These are phyloP conservation scores for Myotis davidii DNA, from an alignment of 2,113 vertebrate species.

Conservation along the genomic window DNA sequence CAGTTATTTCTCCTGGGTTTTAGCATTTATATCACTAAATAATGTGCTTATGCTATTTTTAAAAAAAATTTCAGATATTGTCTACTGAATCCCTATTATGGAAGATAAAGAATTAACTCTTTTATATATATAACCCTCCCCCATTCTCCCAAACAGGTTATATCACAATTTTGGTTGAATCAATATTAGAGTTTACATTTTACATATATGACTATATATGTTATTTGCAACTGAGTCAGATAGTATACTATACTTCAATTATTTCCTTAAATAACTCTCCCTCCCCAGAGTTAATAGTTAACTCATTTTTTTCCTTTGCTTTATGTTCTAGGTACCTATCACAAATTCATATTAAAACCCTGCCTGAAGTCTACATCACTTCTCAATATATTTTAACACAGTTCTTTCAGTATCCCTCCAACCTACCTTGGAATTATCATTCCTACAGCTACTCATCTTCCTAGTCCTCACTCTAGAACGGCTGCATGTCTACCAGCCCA, in stretches of 20 bases:
- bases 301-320: not conserved
- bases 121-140: not conserved
- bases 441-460: not conserved
- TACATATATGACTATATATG: not conserved
- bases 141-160: not conserved
- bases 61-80: not conserved
- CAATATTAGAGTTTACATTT: not conserved
- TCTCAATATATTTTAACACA: not conserved
- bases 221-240: not conserved
- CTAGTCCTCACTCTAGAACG: not conserved
- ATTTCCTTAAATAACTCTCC: not conserved
- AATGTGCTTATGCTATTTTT: not conserved
- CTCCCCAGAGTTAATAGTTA: not conserved
- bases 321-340: not conserved
- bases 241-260: not conserved
- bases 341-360: not conserved
- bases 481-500: not conserved
- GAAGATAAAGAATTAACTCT: not conserved
- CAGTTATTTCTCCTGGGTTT: not conserved
- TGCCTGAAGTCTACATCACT: not conserved
- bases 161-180: conserved; percentile 7
- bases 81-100: not conserved
- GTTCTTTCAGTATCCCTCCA: not conserved
- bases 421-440: not conserved
- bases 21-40: not conserved